Conservation (phyloP, 2,113 vertebrate species). For the Noturus placidus region DNA sequence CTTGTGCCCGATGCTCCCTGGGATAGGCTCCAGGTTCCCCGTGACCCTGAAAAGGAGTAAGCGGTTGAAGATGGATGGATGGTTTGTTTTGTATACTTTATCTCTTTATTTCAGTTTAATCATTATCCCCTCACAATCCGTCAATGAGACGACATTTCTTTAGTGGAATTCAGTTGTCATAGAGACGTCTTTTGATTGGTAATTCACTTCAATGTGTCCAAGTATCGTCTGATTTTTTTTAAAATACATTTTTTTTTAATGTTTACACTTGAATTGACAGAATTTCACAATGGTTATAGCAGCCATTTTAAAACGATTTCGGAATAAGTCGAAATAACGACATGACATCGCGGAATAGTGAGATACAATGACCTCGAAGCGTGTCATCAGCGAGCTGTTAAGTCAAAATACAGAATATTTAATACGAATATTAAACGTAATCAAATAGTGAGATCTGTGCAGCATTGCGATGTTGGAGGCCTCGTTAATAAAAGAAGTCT, state of each 20-base stretch:
- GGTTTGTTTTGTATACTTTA: not conserved
- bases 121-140: not conserved
- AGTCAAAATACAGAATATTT: not conserved
- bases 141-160: not conserved
- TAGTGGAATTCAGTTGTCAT: not conserved
- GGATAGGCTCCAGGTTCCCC: too few species aligned
- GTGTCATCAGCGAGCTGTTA: not conserved
- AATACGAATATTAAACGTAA: not conserved
- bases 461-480: not conserved
- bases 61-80: too few species aligned
- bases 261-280: not conserved
- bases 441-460: not conserved
- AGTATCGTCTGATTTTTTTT: too few species aligned
- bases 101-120: not conserved
- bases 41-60: too few species aligned
- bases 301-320: not conserved
- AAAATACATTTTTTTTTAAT: too few species aligned
- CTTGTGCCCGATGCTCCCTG: too few species aligned
- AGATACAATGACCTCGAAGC: not conserved
- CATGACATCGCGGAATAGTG: not conserved
- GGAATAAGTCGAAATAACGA: not conserved
- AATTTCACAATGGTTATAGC: not conserved
- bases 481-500: not conserved
- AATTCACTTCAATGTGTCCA: not conserved
- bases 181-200: too few species aligned